These are phyloP conservation scores for Ciona savignyi DNA, from an alignment of 23 tunicate species.

Conservation along the genomic window DNA sequence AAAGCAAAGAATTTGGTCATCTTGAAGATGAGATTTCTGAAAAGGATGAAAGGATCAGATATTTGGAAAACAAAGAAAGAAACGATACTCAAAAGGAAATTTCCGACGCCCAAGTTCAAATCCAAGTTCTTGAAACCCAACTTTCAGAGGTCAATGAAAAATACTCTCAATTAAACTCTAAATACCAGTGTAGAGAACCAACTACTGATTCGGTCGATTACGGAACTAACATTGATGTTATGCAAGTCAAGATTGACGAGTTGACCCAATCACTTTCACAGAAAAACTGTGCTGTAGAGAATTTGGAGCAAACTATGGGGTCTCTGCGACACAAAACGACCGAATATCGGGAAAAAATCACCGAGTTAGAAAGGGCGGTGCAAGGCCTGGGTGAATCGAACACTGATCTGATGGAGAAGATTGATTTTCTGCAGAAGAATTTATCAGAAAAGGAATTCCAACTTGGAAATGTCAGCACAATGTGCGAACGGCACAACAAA, in stretches of 20 bases:
- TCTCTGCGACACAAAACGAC: not conserved
- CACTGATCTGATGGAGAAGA: not conserved
- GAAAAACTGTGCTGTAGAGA: not conserved
- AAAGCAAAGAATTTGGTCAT: not conserved
- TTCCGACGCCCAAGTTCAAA: not conserved
- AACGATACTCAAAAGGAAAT: not conserved
- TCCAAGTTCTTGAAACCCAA: not conserved
- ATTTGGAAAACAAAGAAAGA: not conserved
- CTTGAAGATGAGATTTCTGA: not conserved
- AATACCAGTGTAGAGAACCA: not conserved
- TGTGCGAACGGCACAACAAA: not conserved
- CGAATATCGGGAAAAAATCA: not conserved
- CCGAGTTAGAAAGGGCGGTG: not conserved
- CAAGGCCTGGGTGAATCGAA: not conserved
- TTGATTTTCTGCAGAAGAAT: not conserved
- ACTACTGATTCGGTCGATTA: not conserved
- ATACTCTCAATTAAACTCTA: not conserved
- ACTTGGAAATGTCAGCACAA: not conserved
- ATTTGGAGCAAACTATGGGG: not conserved
- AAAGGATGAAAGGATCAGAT: not conserved
- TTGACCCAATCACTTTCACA: not conserved
- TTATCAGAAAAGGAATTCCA: not conserved
- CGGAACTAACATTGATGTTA: not conserved
- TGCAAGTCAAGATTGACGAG: not conserved
- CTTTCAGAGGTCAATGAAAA: not conserved